Base-by-base conservation (phyloP, 2,113 vertebrate genomes). In the Siniperca chuatsi region DNA sequence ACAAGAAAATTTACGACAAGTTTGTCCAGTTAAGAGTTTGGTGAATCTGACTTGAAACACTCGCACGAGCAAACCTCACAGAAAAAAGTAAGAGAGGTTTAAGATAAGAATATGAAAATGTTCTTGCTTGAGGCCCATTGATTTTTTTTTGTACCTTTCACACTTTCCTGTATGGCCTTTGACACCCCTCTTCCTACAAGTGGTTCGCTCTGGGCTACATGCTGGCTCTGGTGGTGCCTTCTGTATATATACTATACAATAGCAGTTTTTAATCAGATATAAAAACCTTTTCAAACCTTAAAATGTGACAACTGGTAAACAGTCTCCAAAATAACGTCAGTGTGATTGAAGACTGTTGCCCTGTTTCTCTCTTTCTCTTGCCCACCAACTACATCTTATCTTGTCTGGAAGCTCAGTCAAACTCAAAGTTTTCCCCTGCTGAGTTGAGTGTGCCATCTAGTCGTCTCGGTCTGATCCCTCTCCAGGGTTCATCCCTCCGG, bases 401-500 rank as follows among this genome's bases (percentile, higher is more conserved):
- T 33, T 57, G 44, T 79, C 75, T 55, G 60, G 15, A 66, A 82
- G 70, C 78, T 78, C 83, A 67, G 20, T 83, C 18, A 79, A 70
- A 87, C 67, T 86, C 66, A 29, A 54, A 78, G 18, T 50, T 70
- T 78, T 52, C 50, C 76, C 79, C 81, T 4, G 44, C 46, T 44
- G 78, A 81, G 54, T 65, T 69, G 57, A 60, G 57, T 60, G 82
- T 62, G 66, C 79, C 78, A 65, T 82, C 42, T 75, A 50, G 71
- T 79, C 4, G 11, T 79, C 72, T 62, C 52, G 23, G 84, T 85
- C 76, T 78, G 87, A 70, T 88, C 76, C 71, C 40, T 87, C 87
- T 90, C 87, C 76, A 73, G 87, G 80, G 83, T 86, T 88, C 70
- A 81, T 86, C 44, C 74, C 80, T 76, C 70, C 6, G 40, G 80